Conservation (phyloP, 2,888 invertebrate genomes). For the Beris morrisii region DNA sequence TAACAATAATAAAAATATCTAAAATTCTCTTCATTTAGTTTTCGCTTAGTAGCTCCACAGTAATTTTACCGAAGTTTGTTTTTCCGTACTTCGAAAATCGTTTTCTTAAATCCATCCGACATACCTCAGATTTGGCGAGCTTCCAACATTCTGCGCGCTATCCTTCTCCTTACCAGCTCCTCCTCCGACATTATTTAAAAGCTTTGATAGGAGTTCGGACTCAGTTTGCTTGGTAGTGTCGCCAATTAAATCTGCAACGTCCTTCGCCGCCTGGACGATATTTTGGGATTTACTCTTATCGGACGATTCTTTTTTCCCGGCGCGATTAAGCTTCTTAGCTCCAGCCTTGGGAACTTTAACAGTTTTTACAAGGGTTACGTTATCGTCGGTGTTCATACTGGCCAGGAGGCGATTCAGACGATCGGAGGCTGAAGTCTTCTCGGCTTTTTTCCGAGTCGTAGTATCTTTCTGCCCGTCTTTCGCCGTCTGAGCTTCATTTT, state of each 20-base stretch:
- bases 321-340: conserved; percentile 37
- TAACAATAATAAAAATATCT: no score
- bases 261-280: conserved; percentile 63
- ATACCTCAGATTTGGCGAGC: conserved; percentile 48
- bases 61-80: no score
- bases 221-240: conserved; percentile 71
- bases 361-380: conserved; percentile 39
- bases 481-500: not conserved
- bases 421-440: conserved; percentile 44
- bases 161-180: conserved; percentile 9
- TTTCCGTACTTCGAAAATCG: not conserved
- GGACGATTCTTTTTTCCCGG: conserved; percentile 41
- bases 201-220: conserved; percentile 70
- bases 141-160: conserved; percentile 26
- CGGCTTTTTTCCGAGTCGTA: not conserved
- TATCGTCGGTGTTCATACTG: conserved; percentile 51
- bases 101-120: not conserved
- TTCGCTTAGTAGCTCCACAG: no score
- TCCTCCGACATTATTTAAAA: conserved; percentile 58
- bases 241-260: conserved; percentile 70
- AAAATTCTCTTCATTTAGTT: no score
- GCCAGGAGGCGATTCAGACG: conserved; percentile 51
- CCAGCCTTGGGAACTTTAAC: conserved; percentile 49
- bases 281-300: conserved; percentile 42
- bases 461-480: no score